Conservation (phyloP, 2,113 vertebrate genomes). For the Prochilodus magdalenae region DNA sequence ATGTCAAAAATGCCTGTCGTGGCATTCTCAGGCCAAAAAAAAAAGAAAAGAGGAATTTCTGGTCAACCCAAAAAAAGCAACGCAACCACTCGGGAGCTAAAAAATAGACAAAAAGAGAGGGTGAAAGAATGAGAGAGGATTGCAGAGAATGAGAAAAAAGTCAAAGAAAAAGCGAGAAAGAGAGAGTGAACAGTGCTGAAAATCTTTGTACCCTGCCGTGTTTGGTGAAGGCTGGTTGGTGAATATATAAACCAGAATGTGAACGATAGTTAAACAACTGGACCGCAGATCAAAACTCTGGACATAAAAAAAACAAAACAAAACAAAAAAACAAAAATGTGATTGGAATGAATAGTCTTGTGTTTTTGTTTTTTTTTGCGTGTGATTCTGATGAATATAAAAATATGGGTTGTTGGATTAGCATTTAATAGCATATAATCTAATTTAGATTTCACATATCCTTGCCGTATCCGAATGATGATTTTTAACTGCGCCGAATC, state of each 20-base stretch:
- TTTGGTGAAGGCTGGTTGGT: conserved; percentile 20
- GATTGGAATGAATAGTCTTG: conserved; percentile 64
- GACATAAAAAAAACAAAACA: conserved; percentile 52
- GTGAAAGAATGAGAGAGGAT: neutral
- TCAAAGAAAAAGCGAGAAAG: neutral
- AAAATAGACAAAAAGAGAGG: conserved; percentile 29
- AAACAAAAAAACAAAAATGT: conserved; percentile 51
- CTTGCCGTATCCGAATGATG: conserved; percentile 71
- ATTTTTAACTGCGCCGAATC: conserved; percentile 71
- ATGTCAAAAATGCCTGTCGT: conserved; percentile 60
- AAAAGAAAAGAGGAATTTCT: conserved; percentile 54
- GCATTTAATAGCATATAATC: conserved; percentile 73
- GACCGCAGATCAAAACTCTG: conserved; percentile 57
- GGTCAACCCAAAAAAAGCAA: conserved; percentile 72
- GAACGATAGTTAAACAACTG: conserved; percentile 38
- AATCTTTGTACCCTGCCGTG: conserved; percentile 30
- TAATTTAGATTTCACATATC: conserved; percentile 76
- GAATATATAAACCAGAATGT: conserved; percentile 41
- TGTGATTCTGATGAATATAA: conserved; percentile 63
- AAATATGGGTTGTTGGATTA: conserved; percentile 65
- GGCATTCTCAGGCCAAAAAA: conserved; percentile 64
- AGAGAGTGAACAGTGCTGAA: conserved; percentile 6
- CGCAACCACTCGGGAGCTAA: conserved; percentile 66
- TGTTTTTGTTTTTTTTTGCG: conserved; percentile 65
- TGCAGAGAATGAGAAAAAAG: neutral